Base-by-base conservation (phyloP, 2,888 invertebrate genomes). In the Calameuta idolon region DNA sequence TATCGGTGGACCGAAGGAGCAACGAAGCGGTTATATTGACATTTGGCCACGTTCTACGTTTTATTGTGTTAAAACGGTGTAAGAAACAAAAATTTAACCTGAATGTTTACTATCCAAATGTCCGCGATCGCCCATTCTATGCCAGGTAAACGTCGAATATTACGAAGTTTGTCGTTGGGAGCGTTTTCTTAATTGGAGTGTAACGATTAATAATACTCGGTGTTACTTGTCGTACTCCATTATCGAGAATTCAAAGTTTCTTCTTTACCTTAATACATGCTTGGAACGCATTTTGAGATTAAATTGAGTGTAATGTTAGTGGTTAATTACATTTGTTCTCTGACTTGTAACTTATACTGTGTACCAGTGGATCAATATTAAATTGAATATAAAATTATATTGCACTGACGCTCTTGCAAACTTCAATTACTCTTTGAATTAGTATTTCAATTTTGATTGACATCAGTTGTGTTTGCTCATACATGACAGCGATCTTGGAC, bases 121-220 rank as follows among this genome's bases (percentile, higher is more conserved):
- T 89, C 90, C 77, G 89, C 91, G 85, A 90, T 91, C 88, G 89
- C 91, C 87, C 91, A 91, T 90, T 91, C 91, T 89, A 90, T 91
- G 90, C 90, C 91, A 91, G 91, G 91, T 91, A 90, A 87, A 81
- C 79, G 80, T 77, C 80, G 79, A 78, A 34, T 78, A 79, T 78
- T 74, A 79, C 79, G 34, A 79, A 81, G 76, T 83, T 83, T 83
- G 81, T 80, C 81, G 79, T 83, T 80, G 71, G 75, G 73, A 79
- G 35, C 69, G 55, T 79, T 77, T 75, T 79, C 71, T 82, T 79
- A 74, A 74, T 34, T 74, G 74, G 33, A 74, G 74, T 35, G 35
- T 34, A n/a, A 35, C 35, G 35, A 74, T 37, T 23, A 74, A 34
- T 33, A 74, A 23, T 23, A 55, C 23, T 55, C 23, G 23, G 55